Evolutionary conservation across 1,140 invertebrate species (phyloP).

Genomic region (Matsumurasca onukii): DNA sequence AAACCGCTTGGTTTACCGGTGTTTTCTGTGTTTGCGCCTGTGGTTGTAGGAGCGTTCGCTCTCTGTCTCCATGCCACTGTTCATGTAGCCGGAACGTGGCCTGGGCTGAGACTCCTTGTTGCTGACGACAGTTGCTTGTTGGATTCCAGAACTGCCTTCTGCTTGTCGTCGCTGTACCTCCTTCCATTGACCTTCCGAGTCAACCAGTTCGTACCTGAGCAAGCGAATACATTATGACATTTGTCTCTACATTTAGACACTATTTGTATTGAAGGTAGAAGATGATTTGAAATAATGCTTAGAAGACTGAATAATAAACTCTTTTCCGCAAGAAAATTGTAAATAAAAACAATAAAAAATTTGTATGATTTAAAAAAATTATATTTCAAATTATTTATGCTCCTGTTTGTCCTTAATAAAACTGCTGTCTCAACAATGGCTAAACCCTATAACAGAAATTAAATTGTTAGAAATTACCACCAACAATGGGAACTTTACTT

Average conservation of each 20-base stretch:
- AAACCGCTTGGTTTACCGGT: too few relatives aligned
- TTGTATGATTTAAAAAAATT: too few relatives aligned
- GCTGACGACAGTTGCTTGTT: slow-evolving; percentile 65
- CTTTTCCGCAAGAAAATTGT: too few relatives aligned
- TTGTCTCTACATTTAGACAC: neutral
- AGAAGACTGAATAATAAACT: too few relatives aligned
- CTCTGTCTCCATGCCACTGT: slow-evolving; percentile 54
- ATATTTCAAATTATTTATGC: too few relatives aligned
- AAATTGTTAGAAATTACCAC: too few relatives aligned
- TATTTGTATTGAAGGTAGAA: neutral
- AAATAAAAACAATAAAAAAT: too few relatives aligned
- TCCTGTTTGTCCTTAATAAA: too few relatives aligned
- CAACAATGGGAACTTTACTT: too few relatives aligned
- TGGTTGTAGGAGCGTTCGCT: slow-evolving; percentile 54
- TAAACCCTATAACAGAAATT: too few relatives aligned
- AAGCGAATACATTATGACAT: slow-evolving; percentile 26
- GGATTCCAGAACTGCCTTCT: slow-evolving; percentile 58
- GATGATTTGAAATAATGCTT: too few relatives aligned
- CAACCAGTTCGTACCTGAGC: slow-evolving; percentile 70
- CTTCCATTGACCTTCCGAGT: slow-evolving; percentile 83
- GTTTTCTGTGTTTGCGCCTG: slow-evolving; percentile 63
- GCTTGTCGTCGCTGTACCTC: slow-evolving; percentile 76
- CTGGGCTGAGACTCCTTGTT: slow-evolving; percentile 27
- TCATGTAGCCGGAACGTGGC: slow-evolving; percentile 48
- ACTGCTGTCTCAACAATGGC: too few relatives aligned